Conservation (phyloP, 92 coral and sea anemone species). For the Ricordea florida region DNA sequence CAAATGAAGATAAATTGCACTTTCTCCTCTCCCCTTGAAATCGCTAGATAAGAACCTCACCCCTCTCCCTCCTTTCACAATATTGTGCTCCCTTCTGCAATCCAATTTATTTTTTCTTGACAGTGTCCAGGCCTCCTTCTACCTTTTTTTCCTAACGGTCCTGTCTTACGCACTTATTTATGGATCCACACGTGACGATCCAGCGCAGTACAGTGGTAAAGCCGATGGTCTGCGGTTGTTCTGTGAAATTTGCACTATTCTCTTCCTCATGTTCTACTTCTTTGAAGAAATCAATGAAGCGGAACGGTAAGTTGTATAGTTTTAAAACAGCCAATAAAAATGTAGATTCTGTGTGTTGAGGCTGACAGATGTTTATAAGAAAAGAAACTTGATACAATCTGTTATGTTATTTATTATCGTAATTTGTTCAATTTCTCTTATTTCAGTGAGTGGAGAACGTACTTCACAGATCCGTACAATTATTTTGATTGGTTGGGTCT, state of each 20-base stretch:
- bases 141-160: constrained; percentile 66
- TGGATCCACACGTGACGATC: constrained; percentile 74
- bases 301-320: constrained; percentile 58
- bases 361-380: neutral
- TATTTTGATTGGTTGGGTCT: constrained; percentile 92
- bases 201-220: constrained; percentile 71
- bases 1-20: too few species aligned
- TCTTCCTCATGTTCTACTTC: constrained; percentile 72
- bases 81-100: neutral
- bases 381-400: neutral
- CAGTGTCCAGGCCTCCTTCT: constrained; percentile 79
- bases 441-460: constrained; percentile 66
- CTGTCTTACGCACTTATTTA: constrained; percentile 83
- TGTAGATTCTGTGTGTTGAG: neutral
- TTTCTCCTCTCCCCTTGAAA: too few species aligned
- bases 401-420: neutral
- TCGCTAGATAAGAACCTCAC: too few species aligned
- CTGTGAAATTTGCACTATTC: constrained; percentile 74
- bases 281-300: constrained; percentile 75
- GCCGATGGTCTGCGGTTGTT: constrained; percentile 81
- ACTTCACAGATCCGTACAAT: constrained; percentile 79
- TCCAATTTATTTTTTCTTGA: neutral
- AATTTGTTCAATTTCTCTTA: neutral
- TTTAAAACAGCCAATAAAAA: neutral
- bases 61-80: neutral